These are phyloP conservation scores for Mycetomoellerius zeteki DNA, from an alignment of 1,140 invertebrate species.

Conservation along the genomic window DNA sequence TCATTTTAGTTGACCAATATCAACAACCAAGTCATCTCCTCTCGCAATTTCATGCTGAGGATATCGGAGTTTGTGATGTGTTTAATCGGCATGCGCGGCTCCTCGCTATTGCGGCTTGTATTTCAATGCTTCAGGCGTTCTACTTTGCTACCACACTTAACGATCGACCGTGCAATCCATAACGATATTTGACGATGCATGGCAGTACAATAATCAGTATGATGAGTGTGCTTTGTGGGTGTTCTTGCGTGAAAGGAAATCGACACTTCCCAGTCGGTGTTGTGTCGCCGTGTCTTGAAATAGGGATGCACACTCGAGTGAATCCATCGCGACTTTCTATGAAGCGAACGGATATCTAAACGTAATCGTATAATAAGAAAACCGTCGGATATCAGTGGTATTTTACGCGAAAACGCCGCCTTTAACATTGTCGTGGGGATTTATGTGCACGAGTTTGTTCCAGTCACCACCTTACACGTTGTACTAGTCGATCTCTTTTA, in stretches of 20 bases:
- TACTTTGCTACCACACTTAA: conserved; percentile 38
- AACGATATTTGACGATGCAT: conserved; percentile 35
- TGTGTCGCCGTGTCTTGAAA: neutral
- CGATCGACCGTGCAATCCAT: conserved; percentile 12
- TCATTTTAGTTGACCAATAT: conserved; percentile 14
- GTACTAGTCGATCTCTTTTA: neutral
- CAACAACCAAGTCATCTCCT: neutral
- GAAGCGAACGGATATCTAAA: neutral
- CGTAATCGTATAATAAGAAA: conserved; percentile 63
- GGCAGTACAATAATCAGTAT: conserved; percentile 44
- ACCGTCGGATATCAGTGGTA: conserved; percentile 55
- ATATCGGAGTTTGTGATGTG: conserved; percentile 10
- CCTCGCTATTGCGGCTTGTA: neutral
- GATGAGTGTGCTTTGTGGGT: conserved; percentile 26
- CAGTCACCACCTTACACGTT: neutral
- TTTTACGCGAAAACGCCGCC: conserved; percentile 47
- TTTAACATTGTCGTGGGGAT: conserved; percentile 61
- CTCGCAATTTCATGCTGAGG: neutral
- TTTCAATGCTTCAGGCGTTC: conserved; percentile 8
- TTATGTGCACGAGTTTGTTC: conserved; percentile 54
- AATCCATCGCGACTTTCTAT: conserved; percentile 27
- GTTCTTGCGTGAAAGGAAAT: conserved; percentile 27
- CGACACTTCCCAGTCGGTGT: neutral
- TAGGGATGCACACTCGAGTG: conserved; percentile 7
- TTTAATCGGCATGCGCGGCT: neutral